Percentiles rank a stretch among this genome's conserved stretches.
phyloP scores from a whole-genome alignment of 2,888 invertebrate species.

The Sphaerophoria rueppellii region DNA sequence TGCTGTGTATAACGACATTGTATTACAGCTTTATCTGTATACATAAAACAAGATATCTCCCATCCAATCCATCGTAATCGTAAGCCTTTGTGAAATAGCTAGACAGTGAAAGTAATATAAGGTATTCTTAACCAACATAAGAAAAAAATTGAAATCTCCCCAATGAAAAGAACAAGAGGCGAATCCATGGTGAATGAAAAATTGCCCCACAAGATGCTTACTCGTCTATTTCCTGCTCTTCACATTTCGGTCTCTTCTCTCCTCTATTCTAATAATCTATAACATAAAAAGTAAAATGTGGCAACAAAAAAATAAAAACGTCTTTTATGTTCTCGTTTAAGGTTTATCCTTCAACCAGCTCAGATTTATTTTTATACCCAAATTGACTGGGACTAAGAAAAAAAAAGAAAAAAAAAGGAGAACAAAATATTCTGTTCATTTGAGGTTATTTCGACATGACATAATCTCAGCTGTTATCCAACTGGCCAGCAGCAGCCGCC shows the following conservation, averaged over 20 bases:
- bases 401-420: not conserved
- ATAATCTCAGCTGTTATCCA: slow-evolving; percentile 32
- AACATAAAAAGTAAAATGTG: slow-evolving; percentile 47
- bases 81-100: slow-evolving; percentile 36
- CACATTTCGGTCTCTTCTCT: slow-evolving; percentile 14
- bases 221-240: slow-evolving; percentile 32
- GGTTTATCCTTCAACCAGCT: slow-evolving; percentile 30
- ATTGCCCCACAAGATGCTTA: slow-evolving; percentile 59
- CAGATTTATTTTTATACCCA: not conserved
- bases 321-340: slow-evolving; percentile 57
- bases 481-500: not conserved
- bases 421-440: slow-evolving; percentile 19
- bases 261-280: slow-evolving; percentile 14
- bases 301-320: slow-evolving; percentile 24
- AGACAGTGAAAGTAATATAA: slow-evolving; percentile 16
- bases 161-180: not conserved
- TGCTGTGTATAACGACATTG: not conserved
- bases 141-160: slow-evolving; percentile 18
- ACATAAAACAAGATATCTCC: slow-evolving; percentile 18
- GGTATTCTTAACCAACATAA: slow-evolving; percentile 2
- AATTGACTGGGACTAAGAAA: not conserved
- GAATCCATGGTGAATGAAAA: slow-evolving; percentile 53
- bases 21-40: not conserved
- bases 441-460: slow-evolving; percentile 27
- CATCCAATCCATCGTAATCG: slow-evolving; percentile 51